Evolutionary conservation across 2,113 vertebrate genomes (phyloP).

Genomic region (Mesoclemmys tuberculata): DNA sequence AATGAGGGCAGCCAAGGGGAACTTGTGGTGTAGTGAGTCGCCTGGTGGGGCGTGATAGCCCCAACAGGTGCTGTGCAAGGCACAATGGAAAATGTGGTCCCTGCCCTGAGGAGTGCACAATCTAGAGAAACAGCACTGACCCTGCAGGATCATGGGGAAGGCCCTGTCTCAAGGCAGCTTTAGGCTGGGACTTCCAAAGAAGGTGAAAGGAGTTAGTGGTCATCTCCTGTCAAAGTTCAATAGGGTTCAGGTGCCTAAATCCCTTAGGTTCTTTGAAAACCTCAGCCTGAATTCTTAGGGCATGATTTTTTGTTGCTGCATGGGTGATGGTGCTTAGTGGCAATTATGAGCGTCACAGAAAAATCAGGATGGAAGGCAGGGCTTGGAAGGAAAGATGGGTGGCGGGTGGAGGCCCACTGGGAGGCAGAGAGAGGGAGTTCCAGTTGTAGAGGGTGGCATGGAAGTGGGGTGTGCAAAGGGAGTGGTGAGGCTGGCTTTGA

Average conservation of each 20-base stretch:
- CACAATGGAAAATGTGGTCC: background rate
- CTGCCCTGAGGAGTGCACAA: background rate
- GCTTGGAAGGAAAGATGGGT: background rate
- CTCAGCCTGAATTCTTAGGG: background rate
- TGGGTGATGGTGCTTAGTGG: background rate
- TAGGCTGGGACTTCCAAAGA: background rate
- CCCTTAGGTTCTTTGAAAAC: background rate
- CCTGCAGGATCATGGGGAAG: background rate
- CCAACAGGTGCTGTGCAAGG: background rate
- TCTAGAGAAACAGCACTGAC: background rate
- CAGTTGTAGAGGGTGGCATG: background rate
- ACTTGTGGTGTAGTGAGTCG: background rate
- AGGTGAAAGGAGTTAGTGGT: background rate
- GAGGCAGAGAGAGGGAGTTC: background rate
- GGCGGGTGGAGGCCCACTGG: background rate
- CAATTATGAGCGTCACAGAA: background rate
- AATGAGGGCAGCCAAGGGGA: background rate
- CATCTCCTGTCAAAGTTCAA: background rate
- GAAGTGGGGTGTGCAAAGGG: background rate
- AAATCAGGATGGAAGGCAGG: background rate
- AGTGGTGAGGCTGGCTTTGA: background rate
- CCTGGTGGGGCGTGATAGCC: background rate
- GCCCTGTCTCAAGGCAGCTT: background rate
- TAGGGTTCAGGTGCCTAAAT: background rate
- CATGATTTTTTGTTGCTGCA: background rate